phyloP scores from a whole-genome alignment of 2,797 vertebrate species.

The Meda fulgida region DNA sequence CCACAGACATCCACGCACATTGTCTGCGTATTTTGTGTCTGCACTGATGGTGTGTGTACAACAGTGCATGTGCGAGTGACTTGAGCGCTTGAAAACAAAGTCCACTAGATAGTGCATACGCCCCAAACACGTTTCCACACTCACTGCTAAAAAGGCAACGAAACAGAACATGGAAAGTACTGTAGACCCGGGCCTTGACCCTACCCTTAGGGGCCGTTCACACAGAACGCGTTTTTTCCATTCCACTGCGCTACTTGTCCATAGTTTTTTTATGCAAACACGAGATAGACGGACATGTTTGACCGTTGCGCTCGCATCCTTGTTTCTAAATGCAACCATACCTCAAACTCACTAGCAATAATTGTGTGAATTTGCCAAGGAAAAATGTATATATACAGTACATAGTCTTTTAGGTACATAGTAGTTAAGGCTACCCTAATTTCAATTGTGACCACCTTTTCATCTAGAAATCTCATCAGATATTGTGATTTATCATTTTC shows the following conservation, averaged over 20 bases:
- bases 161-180: not conserved
- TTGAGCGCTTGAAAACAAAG: not conserved
- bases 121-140: too few species aligned
- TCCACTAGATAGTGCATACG: not conserved
- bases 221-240: too few species aligned
- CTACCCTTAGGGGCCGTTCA: not conserved
- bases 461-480: not conserved
- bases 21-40: too few species aligned
- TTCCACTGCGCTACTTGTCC: too few species aligned
- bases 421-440: not conserved
- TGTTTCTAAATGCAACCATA: not conserved
- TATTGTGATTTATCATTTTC: conserved; percentile 9
- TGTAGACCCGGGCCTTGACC: not conserved
- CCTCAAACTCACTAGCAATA: not conserved
- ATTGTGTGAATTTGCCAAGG: not conserved
- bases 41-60: not conserved
- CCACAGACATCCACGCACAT: too few species aligned
- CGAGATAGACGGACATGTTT: too few species aligned
- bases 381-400: not conserved
- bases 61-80: not conserved
- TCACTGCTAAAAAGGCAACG: not conserved
- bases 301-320: too few species aligned
- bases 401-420: not conserved
- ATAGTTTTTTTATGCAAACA: too few species aligned
- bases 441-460: not conserved